Base-by-base conservation (phyloP, 1,140 invertebrate species). In the Neodiprion virginianus region DNA sequence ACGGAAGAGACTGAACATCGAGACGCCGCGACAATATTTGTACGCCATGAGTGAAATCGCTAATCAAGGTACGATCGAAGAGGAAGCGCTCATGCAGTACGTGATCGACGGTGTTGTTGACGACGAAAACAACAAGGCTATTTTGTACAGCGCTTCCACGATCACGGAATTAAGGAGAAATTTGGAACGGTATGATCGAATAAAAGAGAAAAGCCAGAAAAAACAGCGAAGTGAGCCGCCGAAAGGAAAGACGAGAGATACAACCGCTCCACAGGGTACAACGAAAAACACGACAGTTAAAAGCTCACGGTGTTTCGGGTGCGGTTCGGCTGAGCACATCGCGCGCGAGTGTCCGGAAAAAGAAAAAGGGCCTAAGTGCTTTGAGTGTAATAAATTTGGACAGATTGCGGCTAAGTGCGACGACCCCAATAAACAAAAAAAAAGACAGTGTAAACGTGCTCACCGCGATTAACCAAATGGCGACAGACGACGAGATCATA, bases 41-140 rank as follows among this genome's bases (percentile, higher is more conserved):
- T 72, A 78, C 8, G 40, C 71, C 53, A 82, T 82, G 77, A 68
- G 75, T 67, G 79, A 80, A 74, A 77, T 82, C 47, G 79, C 74
- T 14, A 76, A 72, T 67, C 47, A 72, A 72, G 70, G 48, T 1
- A 67, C 50, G 67, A 72, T 81, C 21, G 80, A 83, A 72, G 14
- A 48, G 7, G 78, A 78, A 73, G 71, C 71, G n/a, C 17, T 82
- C 7, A 82, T 82, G 28, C 80, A 80, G 75, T 79, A 81, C 67
- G 77, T 82, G 1, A 82, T 81, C 49, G 80, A 82, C n/a, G 79
- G 77, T 21, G 79, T 81, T 47, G 40, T 10, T 11, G 77, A 77
- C 69, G 73, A 77, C 28, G 21, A 40, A 2, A 53, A n/a, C 14
- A 78, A 74, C 67, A 79, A 79, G 70, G 71, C 72, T 4, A 48